A percentile compares a stretch with the other conserved stretches of the same genome.
Conservation (phyloP, 2,797 vertebrate species). For the Leptodactylus fallax region DNA sequence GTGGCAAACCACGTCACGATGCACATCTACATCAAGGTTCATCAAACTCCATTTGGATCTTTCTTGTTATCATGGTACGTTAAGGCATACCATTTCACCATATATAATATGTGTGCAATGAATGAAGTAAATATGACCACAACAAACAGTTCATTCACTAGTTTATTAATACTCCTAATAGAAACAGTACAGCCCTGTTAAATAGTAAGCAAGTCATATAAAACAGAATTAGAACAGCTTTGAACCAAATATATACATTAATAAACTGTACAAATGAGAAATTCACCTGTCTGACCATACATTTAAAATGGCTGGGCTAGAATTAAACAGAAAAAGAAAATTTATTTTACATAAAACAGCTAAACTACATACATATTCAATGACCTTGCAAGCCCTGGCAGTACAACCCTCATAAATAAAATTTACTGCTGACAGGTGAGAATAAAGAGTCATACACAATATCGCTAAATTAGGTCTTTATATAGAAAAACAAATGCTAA, state of each 20-base stretch:
- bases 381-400: background rate
- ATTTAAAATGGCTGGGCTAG: conserved; percentile 21
- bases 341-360: background rate
- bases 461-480: background rate
- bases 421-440: background rate
- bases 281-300: conserved; percentile 7
- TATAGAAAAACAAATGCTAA: background rate
- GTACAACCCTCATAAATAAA: background rate
- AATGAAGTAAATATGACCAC: background rate
- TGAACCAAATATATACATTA: conserved; percentile 77
- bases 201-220: conserved; percentile 77
- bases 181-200: conserved; percentile 71
- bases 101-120: no score
- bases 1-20: no score
- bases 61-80: no score
- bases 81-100: no score
- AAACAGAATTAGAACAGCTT: conserved; percentile 74
- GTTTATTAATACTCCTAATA: conserved; percentile 53
- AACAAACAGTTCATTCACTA: background rate
- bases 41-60: no score
- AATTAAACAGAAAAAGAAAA: background rate
- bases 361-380: background rate
- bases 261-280: conserved; percentile 72
- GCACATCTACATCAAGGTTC: no score
- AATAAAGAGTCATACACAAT: background rate